A percentile compares a stretch with the other conserved stretches of the same genome.
phyloP scores from a whole-genome alignment of 2,113 vertebrate genomes.

The Aegotheles bennettii region DNA sequence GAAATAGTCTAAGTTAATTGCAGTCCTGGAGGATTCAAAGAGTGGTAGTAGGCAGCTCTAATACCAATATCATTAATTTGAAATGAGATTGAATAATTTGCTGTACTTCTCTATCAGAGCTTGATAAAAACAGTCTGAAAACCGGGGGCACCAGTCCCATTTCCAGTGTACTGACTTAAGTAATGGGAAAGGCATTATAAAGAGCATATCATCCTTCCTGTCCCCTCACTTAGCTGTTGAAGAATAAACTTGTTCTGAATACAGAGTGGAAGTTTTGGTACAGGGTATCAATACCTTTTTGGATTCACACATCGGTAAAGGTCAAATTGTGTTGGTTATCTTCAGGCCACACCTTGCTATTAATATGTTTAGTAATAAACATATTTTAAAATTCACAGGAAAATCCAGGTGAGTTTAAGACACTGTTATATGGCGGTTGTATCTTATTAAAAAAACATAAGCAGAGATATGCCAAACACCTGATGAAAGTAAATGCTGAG shows the following conservation, averaged over 20 bases:
- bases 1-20: not conserved
- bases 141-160: not conserved
- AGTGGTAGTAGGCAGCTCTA: not conserved
- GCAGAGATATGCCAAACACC: not conserved
- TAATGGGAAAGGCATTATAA: not conserved
- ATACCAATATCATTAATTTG: not conserved
- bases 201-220: not conserved
- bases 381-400: not conserved
- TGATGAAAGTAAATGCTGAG: conserved; percentile 15
- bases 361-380: not conserved
- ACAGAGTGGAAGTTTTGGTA: not conserved
- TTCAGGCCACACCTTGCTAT: not conserved
- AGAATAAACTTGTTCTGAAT: not conserved
- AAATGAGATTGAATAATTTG: not conserved
- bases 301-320: not conserved
- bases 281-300: not conserved
- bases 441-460: not conserved
- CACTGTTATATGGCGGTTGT: not conserved
- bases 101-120: not conserved
- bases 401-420: not conserved
- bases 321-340: not conserved
- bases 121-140: not conserved
- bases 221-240: not conserved
- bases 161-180: not conserved
- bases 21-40: not conserved